Evolutionary conservation across 2,888 invertebrate species (phyloP).

Genomic region (Tridacna gigas): DNA sequence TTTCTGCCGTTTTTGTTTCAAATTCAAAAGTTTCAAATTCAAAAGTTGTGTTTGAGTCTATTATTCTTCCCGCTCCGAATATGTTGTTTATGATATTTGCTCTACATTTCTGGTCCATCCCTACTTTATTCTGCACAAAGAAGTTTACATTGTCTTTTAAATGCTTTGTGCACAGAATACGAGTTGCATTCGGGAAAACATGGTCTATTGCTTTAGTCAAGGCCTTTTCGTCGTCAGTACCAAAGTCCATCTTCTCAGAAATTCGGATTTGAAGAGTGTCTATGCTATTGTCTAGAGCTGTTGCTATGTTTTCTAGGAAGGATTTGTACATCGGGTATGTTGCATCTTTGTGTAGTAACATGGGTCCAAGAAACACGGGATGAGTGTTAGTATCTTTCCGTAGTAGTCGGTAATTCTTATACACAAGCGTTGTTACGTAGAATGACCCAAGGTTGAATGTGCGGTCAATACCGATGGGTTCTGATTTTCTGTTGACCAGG

Average conservation of each 20-base stretch:
- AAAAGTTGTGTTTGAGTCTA: background rate
- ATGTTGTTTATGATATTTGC: background rate
- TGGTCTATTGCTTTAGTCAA: constrained; percentile 37
- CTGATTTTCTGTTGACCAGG: background rate
- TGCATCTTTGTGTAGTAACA: constrained; percentile 44
- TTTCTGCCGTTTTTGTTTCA: background rate
- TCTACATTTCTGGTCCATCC: constrained; percentile 12
- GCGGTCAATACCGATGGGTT: constrained; percentile 37
- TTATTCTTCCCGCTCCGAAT: background rate
- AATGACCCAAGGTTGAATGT: constrained; percentile 51
- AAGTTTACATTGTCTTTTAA: constrained; percentile 36
- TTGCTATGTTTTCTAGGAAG: constrained; percentile 37
- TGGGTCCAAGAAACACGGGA: constrained; percentile 43
- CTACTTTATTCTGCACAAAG: constrained; percentile 25
- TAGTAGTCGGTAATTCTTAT: constrained; percentile 40
- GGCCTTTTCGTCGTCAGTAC: constrained; percentile 37
- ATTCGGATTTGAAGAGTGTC: constrained; percentile 26
- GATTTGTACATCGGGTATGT: constrained; percentile 36
- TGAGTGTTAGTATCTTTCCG: constrained; percentile 32
- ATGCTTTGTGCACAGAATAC: constrained; percentile 44
- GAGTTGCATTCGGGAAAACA: constrained; percentile 29
- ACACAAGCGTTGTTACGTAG: constrained; percentile 41
- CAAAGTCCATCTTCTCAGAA: constrained; percentile 35
- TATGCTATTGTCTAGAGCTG: constrained; percentile 17
- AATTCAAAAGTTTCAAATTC: background rate